A percentile compares a stretch with the other conserved stretches of the same genome.
phyloP scores from a whole-genome alignment of 2,888 invertebrate genomes.

The Lycocerus yunnanus region DNA sequence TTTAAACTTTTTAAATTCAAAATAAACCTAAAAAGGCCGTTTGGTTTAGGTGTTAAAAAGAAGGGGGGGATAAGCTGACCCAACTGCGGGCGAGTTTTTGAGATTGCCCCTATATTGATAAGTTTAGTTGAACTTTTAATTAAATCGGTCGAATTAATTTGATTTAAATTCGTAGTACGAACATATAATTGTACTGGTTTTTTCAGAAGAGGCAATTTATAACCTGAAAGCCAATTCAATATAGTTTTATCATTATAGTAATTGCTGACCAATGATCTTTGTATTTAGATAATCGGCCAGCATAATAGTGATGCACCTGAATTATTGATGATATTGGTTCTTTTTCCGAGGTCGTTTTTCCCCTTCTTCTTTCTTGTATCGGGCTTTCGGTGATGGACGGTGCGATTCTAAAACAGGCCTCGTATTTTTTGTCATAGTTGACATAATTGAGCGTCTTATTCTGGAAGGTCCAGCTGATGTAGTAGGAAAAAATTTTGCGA shows the following conservation, averaged over 20 bases:
- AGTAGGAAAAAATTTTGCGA: background rate
- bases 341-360: conserved; percentile 4
- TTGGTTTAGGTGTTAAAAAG: conserved; percentile 29
- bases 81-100: background rate
- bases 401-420: background rate
- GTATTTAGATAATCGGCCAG: conserved; percentile 18
- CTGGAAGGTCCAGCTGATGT: too few relatives aligned
- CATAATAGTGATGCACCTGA: background rate
- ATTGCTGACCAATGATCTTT: conserved; percentile 12
- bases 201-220: background rate
- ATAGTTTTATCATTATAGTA: background rate
- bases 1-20: conserved; percentile 37
- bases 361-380: background rate
- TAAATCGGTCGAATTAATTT: background rate
- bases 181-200: background rate
- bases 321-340: conserved; percentile 10
- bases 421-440: background rate
- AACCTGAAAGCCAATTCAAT: background rate
- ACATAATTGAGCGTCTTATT: too few relatives aligned
- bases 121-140: background rate
- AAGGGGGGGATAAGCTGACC: background rate
- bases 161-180: background rate
- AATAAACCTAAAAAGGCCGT: conserved; percentile 34
- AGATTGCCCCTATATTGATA: conserved; percentile 1
- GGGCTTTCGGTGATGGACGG: background rate